phyloP scores from a whole-genome alignment of 2,797 vertebrate genomes.

The Acipenser oxyrinchus region DNA sequence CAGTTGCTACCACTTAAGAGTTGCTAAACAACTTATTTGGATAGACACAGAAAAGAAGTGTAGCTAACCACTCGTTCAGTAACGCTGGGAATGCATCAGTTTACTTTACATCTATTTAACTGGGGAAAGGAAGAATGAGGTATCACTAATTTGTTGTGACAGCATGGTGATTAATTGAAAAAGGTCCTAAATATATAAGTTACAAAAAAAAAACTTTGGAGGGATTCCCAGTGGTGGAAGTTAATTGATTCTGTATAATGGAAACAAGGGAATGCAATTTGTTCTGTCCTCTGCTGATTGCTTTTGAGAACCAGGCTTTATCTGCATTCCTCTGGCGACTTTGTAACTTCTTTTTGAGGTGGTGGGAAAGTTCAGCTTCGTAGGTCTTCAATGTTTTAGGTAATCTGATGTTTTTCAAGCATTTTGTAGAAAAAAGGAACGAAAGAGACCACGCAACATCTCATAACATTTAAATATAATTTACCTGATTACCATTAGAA shows the following conservation, averaged over 20 bases:
- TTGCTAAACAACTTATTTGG: no score
- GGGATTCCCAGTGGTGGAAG: conserved; percentile 5
- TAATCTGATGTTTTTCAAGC: no score
- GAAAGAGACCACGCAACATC: no score
- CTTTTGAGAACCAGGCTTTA: conserved; percentile 3
- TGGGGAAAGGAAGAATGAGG: conserved; percentile 2
- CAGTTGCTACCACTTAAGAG: no score
- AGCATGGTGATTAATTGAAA: conserved; percentile 13
- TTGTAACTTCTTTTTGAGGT: conserved; percentile 5
- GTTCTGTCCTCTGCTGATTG: conserved; percentile 3
- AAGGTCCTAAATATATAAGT: conserved; percentile 4
- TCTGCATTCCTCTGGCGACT: background rate
- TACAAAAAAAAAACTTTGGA: conserved; percentile 7
- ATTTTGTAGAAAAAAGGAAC: no score
- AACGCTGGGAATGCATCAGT: background rate
- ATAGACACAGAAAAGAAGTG: background rate
- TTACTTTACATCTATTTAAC: conserved; percentile 2
- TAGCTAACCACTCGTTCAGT: background rate
- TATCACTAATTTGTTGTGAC: background rate
- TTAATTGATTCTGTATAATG: conserved; percentile 6
- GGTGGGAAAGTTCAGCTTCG: conserved; percentile 13
- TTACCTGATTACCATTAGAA: no score
- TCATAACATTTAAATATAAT: no score
- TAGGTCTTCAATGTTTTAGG: background rate
- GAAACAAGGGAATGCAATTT: conserved; percentile 6